Conservation (phyloP, 2,113 vertebrate species). For the Aptenodytes patagonicus region DNA sequence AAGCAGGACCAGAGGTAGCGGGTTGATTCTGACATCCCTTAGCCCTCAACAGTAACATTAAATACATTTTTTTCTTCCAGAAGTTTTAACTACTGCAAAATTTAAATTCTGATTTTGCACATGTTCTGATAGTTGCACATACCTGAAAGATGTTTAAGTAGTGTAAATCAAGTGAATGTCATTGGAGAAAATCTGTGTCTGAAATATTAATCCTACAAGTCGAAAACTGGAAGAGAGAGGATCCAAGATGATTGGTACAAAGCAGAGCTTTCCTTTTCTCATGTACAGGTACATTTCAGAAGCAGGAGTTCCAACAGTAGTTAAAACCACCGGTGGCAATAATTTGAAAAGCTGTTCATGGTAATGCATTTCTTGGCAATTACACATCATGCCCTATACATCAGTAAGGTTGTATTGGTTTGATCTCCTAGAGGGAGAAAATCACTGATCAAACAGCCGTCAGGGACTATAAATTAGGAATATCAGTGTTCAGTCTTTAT, state of each 20-base stretch:
- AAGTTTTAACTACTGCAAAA: neutral
- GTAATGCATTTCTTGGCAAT: neutral
- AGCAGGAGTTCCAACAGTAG: neutral
- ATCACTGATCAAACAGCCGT: neutral
- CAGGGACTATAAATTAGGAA: neutral
- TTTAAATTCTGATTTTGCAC: neutral
- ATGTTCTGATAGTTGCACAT: neutral
- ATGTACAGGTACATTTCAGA: neutral
- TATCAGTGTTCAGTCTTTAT: neutral
- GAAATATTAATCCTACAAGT: neutral
- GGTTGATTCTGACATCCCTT: neutral
- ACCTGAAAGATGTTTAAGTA: neutral
- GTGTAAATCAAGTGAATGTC: neutral
- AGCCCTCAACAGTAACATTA: neutral
- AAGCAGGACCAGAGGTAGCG: neutral
- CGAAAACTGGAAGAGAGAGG: neutral
- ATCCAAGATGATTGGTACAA: neutral
- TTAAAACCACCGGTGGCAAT: neutral
- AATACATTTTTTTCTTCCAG: neutral
- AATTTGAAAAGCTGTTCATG: neutral
- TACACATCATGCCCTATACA: neutral
- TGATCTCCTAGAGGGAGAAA: neutral
- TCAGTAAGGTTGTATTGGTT: neutral
- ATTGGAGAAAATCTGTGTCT: neutral
- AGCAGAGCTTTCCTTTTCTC: neutral